Percentiles rank a stretch among this genome's conserved stretches.
These are phyloP conservation scores for Stictocephala bisonia DNA, from an alignment of 2,888 invertebrate species.

Conservation along the genomic window DNA sequence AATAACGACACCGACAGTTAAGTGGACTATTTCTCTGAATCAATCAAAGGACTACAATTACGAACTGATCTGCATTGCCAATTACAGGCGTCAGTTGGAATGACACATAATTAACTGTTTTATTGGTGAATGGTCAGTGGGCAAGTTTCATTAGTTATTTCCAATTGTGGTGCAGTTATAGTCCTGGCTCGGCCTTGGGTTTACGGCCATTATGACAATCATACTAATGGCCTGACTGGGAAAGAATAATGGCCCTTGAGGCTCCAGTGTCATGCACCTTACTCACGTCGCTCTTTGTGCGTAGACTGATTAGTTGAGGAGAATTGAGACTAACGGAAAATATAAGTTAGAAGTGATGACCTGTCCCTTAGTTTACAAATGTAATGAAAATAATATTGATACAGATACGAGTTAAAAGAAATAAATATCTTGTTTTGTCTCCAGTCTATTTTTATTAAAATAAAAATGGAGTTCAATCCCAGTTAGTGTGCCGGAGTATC, in stretches of 20 bases:
- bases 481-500: no score
- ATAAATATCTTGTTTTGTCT: no score
- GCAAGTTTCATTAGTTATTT: conserved; percentile 46
- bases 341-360: no score
- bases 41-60: conserved; percentile 5
- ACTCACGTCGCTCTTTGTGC: conserved; percentile 8
- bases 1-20: conserved; percentile 23
- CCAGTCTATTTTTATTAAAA: no score
- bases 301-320: neutral
- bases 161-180: conserved; percentile 41
- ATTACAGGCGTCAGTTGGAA: conserved; percentile 24
- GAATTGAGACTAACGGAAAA: no score
- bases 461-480: no score
- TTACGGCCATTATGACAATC: conserved; percentile 35
- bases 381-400: no score
- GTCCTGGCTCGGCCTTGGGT: conserved; percentile 38
- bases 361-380: no score
- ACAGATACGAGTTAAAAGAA: no score
- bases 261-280: neutral
- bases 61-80: conserved; percentile 3
- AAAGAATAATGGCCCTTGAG: conserved; percentile 35
- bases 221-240: conserved; percentile 42
- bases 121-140: conserved; percentile 44
- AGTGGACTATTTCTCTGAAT: conserved; percentile 32
- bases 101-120: conserved; percentile 42